Evolutionary conservation across 2,797 vertebrate species (phyloP).

Genomic region (Mus spretus): DNA sequence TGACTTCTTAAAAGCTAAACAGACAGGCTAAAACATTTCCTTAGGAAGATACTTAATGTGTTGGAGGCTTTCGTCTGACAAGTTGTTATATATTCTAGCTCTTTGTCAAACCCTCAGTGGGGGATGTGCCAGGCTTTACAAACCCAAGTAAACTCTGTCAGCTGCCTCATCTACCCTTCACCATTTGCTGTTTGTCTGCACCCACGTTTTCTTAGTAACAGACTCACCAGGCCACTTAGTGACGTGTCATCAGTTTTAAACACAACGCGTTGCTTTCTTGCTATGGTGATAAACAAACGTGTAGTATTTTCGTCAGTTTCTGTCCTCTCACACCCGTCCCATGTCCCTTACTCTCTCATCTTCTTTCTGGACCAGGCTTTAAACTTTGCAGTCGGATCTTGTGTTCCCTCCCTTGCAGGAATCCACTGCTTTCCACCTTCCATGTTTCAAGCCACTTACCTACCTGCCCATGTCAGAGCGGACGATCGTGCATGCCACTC

Average conservation of each 20-base stretch:
- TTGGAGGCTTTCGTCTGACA: neutral
- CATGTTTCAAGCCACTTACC: no score
- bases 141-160: neutral
- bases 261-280: neutral
- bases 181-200: neutral
- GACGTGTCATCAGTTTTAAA: neutral
- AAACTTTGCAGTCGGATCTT: neutral
- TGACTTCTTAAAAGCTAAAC: neutral
- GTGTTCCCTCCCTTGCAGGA: neutral
- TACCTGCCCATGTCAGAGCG: neutral
- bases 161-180: neutral
- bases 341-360: neutral
- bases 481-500: neutral
- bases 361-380: neutral
- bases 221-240: no score
- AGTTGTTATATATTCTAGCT: neutral
- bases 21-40: constrained; percentile 7
- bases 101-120: neutral
- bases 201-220: neutral
- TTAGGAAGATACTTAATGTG: neutral
- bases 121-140: neutral
- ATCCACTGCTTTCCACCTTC: neutral
- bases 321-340: neutral
- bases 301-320: neutral
- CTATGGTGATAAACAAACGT: neutral